Evolutionary conservation across 2,888 invertebrate genomes (phyloP), one percentile per base, ranked within the genome.

Genomic region (Sussaba pulchella): DNA sequence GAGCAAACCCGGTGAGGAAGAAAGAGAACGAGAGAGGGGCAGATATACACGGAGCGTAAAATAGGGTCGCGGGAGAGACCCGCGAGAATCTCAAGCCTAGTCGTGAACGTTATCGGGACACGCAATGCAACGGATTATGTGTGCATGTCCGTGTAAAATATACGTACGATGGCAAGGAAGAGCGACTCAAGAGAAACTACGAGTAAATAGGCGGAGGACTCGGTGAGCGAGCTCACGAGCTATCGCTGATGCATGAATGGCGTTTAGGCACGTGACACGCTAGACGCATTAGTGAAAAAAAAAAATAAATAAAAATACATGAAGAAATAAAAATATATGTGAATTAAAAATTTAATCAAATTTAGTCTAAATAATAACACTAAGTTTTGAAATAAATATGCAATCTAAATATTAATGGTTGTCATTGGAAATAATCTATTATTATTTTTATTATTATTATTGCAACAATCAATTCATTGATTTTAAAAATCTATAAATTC

Each of bases 81-180:
- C 47, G 50, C 80, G 81, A 81, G 84, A 77, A 74, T 76, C 75
- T 81, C 70, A 78, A 74, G 66, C 50, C 70, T 70, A 39, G 61
- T 31, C 67, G 26, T 41, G 79, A 84, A 87, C 85, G 88, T 90
- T 91, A 91, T 91, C 91, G 89, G 87, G 84, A 88, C 91, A 91
- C 90, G 91, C 91, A 90, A 91, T 86, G 88, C 88, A 87, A 87
- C 87, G 88, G 89, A 89, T 77, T 77, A 77, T 73, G 69, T 70
- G 73, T 57, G 72, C 80, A 72, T 66, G 67, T 73, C 63, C 63
- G 69, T 77, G 76, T 64, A 45, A 52, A 41, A 73, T 77, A 69
- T 50, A 69, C n/a, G n/a, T 67, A 47, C 24, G 57, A 17, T 21
- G n/a, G 47, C 17, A 52, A 66, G 78, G 41, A 66, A 75, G 75